Conservation (phyloP, 2,113 vertebrate species). For the Rhizomys pruinosus region DNA sequence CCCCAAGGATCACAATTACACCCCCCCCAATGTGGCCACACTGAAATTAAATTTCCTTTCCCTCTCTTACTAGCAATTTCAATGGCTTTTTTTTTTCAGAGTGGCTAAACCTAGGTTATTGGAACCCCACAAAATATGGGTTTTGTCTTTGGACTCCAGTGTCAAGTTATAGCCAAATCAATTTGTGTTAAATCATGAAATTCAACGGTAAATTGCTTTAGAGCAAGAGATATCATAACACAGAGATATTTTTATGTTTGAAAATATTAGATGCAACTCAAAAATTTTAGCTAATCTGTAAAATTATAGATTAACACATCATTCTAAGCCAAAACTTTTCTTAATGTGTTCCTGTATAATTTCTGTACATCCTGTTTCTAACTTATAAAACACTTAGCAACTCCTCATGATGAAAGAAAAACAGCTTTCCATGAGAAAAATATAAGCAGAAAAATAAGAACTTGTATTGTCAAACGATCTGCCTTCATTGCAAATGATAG, state of each 20-base stretch:
- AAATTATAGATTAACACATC: slow-evolving; percentile 42
- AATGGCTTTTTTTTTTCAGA: too few relatives aligned
- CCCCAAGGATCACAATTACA: too few relatives aligned
- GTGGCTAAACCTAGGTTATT: not conserved
- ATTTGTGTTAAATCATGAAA: not conserved
- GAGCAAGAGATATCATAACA: not conserved
- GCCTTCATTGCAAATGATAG: not conserved
- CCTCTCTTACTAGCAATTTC: not conserved
- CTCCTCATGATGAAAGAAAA: not conserved
- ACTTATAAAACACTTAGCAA: not conserved
- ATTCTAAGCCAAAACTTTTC: not conserved
- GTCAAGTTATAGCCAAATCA: not conserved
- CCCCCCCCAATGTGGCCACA: too few relatives aligned
- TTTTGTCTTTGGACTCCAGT: not conserved
- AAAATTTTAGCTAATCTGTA: slow-evolving; percentile 2
- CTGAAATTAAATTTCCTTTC: not conserved
- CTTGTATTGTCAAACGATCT: not conserved
- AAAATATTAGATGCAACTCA: not conserved
- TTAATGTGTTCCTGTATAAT: not conserved
- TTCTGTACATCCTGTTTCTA: not conserved
- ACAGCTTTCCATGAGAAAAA: slow-evolving; percentile 14
- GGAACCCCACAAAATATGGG: fast-evolving
- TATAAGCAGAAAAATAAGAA: not conserved
- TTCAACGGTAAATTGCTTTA: not conserved
- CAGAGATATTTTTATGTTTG: not conserved